A percentile compares a stretch with the other conserved stretches of the same genome.
phyloP scores from a whole-genome alignment of 2,113 vertebrate species.

The Paradisaea rubra region DNA sequence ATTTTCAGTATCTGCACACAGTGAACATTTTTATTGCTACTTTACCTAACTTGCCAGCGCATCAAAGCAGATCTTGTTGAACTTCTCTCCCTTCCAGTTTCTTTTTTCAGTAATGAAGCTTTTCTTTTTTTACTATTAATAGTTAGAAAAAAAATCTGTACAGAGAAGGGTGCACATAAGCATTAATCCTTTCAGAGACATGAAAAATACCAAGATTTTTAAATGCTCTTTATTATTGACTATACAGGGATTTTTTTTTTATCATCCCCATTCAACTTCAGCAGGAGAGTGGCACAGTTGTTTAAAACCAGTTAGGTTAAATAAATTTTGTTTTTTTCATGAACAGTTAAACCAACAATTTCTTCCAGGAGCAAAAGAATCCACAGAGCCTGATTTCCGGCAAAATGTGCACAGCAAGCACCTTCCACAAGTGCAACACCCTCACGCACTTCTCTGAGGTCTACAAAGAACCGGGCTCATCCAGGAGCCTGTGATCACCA shows the following conservation, averaged over 20 bases:
- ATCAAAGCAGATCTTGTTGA: background rate
- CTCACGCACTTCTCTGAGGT: fast-evolving
- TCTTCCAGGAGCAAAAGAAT: background rate
- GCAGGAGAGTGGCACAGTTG: background rate
- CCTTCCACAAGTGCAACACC: background rate
- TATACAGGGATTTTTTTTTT: fast-evolving
- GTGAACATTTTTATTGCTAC: background rate
- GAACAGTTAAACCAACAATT: background rate
- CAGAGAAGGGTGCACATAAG: background rate
- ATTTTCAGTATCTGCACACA: background rate
- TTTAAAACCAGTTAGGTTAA: background rate
- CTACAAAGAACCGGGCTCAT: fast-evolving
- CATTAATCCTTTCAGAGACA: background rate
- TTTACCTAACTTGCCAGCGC: background rate
- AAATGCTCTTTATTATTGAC: background rate
- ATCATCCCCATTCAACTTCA: background rate
- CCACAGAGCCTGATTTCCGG: fast-evolving
- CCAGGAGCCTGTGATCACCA: background rate
- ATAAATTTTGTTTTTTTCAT: background rate
- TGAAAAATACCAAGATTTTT: background rate
- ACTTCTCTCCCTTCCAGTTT: background rate
- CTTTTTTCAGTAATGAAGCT: background rate
- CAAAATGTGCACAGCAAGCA: background rate
- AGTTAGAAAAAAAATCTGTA: background rate
- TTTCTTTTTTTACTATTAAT: background rate